Evolutionary conservation across 1,140 invertebrate species (phyloP), one percentile per base, ranked within the genome.

Genomic region (Calliphora vicina): DNA sequence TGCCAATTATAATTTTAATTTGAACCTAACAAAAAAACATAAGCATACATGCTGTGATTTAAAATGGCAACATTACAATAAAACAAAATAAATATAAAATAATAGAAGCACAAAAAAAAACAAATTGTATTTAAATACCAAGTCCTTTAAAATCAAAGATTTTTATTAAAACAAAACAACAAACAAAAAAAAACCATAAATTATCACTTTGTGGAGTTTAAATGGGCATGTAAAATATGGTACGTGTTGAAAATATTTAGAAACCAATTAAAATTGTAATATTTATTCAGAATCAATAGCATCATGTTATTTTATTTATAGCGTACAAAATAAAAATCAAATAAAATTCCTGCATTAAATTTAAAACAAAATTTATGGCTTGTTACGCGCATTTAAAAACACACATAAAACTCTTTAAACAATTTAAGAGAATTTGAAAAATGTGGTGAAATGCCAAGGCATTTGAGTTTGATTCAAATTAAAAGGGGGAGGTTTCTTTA

Each of bases 241-340:
- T 84, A 86, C 85, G 85, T 86, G 85, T 86, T 85, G 84, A 85
- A 85, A 85, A 86, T 86, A 83, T 85, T 84, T 85, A 86, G 85
- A 84, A 86, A 85, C 83, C 84, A 86, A 86, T 86, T 85, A 86
- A 84, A 86, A 84, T 78, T 78, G n/a, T 78, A 43, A 45, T 78
- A 78, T 78, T 23, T 78, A 43, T 74, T 74, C 35, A 35, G 10
- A 35, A 35, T 10, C 35, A 35, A 35, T 35, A 35, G n/a, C n/a
- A n/a, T n/a, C 35, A 35, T n/a, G n/a, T n/a, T n/a, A n/a, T n/a
- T n/a, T n/a, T n/a, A 23, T 67, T 23, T 25, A 12, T 67, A 57
- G 6, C n/a, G 4, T 23, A 10, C 81, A 73, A 84, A 50, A 82
- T 81, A 71, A 82, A 76, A 81, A 61, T 80, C 74, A 42, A 78